Evolutionary conservation across 2,113 vertebrate species (phyloP).

Genomic region (Saccopteryx leptura): DNA sequence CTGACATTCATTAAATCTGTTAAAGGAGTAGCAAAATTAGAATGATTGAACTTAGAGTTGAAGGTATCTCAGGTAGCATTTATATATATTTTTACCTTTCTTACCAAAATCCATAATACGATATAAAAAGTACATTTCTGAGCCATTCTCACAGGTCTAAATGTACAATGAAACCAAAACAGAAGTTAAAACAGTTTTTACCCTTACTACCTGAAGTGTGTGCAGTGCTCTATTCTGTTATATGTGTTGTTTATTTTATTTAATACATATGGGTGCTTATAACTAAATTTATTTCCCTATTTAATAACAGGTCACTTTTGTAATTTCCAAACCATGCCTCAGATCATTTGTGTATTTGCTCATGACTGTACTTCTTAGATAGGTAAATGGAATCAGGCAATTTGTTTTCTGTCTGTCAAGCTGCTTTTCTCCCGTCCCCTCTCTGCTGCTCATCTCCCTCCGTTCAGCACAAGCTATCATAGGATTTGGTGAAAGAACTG

Average conservation of each 20-base stretch:
- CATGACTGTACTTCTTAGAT: background rate
- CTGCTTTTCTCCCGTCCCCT: background rate
- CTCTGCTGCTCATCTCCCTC: background rate
- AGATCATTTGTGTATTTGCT: background rate
- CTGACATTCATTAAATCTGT: background rate
- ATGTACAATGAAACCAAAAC: conserved; percentile 35
- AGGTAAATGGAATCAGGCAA: background rate
- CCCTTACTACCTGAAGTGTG: background rate
- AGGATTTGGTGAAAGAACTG: background rate
- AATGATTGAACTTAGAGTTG: conserved; percentile 5
- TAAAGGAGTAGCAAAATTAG: background rate
- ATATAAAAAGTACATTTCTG: background rate
- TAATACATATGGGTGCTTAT: background rate
- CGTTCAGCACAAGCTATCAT: background rate
- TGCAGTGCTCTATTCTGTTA: background rate
- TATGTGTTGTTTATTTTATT: conserved; percentile 4
- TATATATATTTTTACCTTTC: background rate
- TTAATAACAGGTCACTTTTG: background rate
- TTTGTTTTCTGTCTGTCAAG: background rate
- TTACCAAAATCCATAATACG: background rate
- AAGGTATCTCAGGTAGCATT: background rate
- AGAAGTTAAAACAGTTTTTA: conserved; percentile 23
- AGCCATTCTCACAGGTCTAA: background rate
- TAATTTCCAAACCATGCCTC: conserved; percentile 2
- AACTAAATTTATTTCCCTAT: conserved; percentile 19